Evolutionary conservation across 2,888 invertebrate species (phyloP).

Genomic region (Philereme transversata): DNA sequence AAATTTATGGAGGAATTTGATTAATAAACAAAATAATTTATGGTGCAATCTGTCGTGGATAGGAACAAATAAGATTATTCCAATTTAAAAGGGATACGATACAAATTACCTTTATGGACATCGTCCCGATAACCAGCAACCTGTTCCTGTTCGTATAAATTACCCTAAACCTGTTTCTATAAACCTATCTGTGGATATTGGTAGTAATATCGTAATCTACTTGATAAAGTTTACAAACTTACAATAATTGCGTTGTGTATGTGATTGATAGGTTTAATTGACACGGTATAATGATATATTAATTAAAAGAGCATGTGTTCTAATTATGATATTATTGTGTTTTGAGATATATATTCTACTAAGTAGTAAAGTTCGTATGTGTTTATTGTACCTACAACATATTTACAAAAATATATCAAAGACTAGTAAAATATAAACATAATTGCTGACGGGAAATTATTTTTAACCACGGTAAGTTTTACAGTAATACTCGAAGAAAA

Average conservation of each 20-base stretch:
- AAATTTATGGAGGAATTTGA: constrained; percentile 55
- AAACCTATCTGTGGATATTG: constrained; percentile 77
- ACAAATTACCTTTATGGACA: constrained; percentile 78
- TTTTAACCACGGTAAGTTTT: no score
- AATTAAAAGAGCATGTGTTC: constrained; percentile 24
- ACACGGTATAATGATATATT: constrained; percentile 32
- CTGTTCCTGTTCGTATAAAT: constrained; percentile 77
- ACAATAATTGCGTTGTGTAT: constrained; percentile 53
- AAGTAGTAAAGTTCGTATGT: no score
- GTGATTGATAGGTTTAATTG: constrained; percentile 44
- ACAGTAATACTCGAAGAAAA: neutral
- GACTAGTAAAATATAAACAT: no score
- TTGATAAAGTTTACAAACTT: constrained; percentile 49
- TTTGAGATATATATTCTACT: neutral
- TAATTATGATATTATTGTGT: constrained; percentile 11
- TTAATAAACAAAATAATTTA: constrained; percentile 60
- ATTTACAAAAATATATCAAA: no score
- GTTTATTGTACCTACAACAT: no score
- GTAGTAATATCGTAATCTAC: constrained; percentile 69
- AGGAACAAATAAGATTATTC: constrained; percentile 73
- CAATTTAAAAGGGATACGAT: constrained; percentile 70
- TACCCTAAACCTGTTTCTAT: constrained; percentile 73
- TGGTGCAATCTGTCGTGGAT: constrained; percentile 55
- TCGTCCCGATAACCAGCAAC: constrained; percentile 68
- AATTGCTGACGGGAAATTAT: no score